Conservation (phyloP, 2,888 invertebrate species). For the Clivina fossor region DNA sequence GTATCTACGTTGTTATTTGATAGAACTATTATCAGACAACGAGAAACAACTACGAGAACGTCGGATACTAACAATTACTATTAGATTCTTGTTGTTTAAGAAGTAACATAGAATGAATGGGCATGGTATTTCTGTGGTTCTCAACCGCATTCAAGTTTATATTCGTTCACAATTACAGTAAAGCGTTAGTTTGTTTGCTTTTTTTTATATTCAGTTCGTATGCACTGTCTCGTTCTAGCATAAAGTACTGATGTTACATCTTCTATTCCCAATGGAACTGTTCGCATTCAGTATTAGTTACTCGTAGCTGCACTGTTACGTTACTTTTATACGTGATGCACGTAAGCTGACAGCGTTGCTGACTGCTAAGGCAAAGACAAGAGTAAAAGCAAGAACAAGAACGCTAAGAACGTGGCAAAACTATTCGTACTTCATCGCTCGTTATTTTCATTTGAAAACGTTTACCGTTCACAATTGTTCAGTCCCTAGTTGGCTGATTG, state of each 20-base stretch:
- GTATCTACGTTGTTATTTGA: no score
- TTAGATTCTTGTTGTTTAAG: no score
- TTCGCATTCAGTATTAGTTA: conserved; percentile 24
- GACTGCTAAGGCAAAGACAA: not conserved
- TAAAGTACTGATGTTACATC: conserved; percentile 5
- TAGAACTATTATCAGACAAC: no score
- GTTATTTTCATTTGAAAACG: conserved; percentile 4
- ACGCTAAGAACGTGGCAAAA: not conserved
- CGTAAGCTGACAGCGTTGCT: not conserved
- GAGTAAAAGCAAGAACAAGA: not conserved
- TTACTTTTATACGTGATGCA: conserved; percentile 21
- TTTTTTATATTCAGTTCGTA: no score
- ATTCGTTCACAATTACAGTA: conserved; percentile 22
- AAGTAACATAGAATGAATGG: no score
- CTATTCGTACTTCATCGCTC: not conserved
- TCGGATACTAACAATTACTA: no score
- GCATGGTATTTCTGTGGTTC: no score
- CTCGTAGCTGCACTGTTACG: conserved; percentile 13
- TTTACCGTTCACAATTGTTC: no score
- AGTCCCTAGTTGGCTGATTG: conserved; percentile 5
- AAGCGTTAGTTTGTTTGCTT: conserved; percentile 11
- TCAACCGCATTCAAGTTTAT: no score
- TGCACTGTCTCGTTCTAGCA: conserved; percentile 16
- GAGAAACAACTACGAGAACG: no score
- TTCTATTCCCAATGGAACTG: conserved; percentile 14